These are phyloP conservation scores for Odontocerum albicorne DNA, from an alignment of 2,888 invertebrate species.

Conservation along the genomic window DNA sequence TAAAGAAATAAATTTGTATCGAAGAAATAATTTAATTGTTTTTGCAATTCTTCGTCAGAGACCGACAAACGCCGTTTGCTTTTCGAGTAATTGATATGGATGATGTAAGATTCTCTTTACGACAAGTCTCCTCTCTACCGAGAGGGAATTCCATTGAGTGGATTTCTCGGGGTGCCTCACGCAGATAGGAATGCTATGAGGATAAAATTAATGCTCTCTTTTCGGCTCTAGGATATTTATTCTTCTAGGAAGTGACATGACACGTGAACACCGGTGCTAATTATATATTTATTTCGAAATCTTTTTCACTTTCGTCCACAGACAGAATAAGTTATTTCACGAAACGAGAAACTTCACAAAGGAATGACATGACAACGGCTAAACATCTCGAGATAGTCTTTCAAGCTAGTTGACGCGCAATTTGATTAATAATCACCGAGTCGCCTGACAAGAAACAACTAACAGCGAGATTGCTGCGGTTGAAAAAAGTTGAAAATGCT, in stretches of 20 bases:
- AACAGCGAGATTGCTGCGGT: background rate
- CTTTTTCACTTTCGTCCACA: slow-evolving; percentile 14
- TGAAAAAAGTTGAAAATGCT: background rate
- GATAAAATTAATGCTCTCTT: slow-evolving; percentile 11
- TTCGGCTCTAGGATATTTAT: slow-evolving; percentile 26
- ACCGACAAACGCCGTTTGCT: slow-evolving; percentile 18
- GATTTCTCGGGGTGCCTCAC: slow-evolving; percentile 6
- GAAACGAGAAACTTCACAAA: slow-evolving; percentile 16
- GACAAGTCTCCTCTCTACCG: slow-evolving; percentile 5
- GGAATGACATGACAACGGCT: slow-evolving; percentile 5
- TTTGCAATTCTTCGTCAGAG: slow-evolving; percentile 16
- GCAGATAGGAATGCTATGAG: slow-evolving; percentile 16
- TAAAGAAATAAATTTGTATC: slow-evolving; percentile 31
- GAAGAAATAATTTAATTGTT: slow-evolving; percentile 30
- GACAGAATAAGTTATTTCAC: slow-evolving; percentile 18
- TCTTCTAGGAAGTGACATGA: slow-evolving; percentile 32
- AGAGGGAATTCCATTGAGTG: slow-evolving; percentile 28
- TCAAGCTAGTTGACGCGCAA: background rate
- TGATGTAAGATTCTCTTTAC: slow-evolving; percentile 12
- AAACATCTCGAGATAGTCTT: slow-evolving; percentile 1
- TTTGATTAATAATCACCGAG: slow-evolving; percentile 9
- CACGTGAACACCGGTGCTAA: slow-evolving; percentile 24
- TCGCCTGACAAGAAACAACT: background rate
- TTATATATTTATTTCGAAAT: slow-evolving; percentile 29
- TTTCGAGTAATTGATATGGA: slow-evolving; percentile 9